Percentiles rank a stretch among this genome's conserved stretches.
phyloP scores from a whole-genome alignment of 23 tunicate genomes.

The Ciona savignyi region DNA sequence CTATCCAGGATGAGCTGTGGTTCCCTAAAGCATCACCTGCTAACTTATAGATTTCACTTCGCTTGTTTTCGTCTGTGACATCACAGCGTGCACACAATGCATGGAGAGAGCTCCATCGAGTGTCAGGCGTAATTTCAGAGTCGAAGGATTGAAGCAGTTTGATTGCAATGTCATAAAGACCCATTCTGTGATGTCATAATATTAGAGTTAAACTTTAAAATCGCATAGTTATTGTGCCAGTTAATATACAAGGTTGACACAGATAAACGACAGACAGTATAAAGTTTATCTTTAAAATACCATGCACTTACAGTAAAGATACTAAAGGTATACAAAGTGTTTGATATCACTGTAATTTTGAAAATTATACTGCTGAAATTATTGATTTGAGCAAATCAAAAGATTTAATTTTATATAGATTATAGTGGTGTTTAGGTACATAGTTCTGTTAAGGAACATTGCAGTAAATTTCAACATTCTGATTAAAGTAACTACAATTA shows the following conservation, averaged over 20 bases:
- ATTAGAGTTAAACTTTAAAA: background rate
- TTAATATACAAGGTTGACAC: background rate
- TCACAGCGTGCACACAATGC: constrained; percentile 53
- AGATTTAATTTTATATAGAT: no score
- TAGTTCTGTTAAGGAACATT: no score
- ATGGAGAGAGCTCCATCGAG: constrained; percentile 46
- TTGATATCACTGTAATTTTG: no score
- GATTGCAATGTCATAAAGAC: constrained; percentile 34
- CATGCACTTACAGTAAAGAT: no score
- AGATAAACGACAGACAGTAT: background rate
- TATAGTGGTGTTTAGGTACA: no score
- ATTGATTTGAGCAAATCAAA: no score
- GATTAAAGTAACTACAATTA: no score
- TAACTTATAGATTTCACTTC: background rate
- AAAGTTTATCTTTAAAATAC: background rate
- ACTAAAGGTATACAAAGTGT: background rate
- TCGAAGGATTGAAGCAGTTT: constrained; percentile 25
- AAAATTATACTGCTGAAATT: no score
- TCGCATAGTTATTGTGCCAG: background rate
- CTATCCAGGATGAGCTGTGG: no score
- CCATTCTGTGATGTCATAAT: background rate
- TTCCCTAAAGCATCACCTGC: no score
- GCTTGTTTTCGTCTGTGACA: background rate
- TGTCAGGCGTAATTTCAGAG: background rate
- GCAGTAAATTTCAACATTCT: no score